Conservation (phyloP, 2,888 invertebrate genomes). For the Lasioglossum figueresi region DNA sequence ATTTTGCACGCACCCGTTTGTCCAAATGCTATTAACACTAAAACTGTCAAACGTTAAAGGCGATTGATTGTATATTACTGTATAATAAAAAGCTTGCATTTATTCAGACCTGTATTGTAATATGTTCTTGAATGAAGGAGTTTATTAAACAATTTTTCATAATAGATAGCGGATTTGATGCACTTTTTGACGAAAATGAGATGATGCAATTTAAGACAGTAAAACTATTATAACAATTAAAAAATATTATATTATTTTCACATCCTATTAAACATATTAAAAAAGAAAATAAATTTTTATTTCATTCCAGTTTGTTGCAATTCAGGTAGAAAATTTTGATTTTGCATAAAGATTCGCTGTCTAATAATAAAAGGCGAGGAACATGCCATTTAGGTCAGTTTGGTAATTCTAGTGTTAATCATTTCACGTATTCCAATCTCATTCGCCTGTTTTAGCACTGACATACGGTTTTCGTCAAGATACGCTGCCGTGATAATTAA, state of each 20-base stretch:
- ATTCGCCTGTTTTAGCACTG: neutral
- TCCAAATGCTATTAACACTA: neutral
- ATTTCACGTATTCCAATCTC: neutral
- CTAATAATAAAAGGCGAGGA: neutral
- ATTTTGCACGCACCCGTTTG: neutral
- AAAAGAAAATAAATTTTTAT: neutral
- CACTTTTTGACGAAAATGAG: neutral
- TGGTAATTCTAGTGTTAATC: slow-evolving; percentile 1
- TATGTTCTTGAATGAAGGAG: neutral
- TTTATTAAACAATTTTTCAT: neutral
- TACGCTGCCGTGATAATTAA: neutral
- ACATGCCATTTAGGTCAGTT: neutral
- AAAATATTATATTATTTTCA: neutral
- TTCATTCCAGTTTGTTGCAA: neutral
- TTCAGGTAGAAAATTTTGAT: too few species aligned
- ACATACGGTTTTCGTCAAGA: neutral
- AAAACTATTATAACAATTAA: neutral
- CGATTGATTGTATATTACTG: neutral
- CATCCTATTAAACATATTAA: too few species aligned
- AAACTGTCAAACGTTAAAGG: neutral
- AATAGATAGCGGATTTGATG: neutral
- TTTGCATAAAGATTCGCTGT: too few species aligned
- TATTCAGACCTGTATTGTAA: neutral
- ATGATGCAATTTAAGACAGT: neutral
- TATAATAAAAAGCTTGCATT: neutral